Evolutionary conservation across 2,113 vertebrate species (phyloP), one percentile per base, ranked within the genome.

Genomic region (Patagioenas fasciata): DNA sequence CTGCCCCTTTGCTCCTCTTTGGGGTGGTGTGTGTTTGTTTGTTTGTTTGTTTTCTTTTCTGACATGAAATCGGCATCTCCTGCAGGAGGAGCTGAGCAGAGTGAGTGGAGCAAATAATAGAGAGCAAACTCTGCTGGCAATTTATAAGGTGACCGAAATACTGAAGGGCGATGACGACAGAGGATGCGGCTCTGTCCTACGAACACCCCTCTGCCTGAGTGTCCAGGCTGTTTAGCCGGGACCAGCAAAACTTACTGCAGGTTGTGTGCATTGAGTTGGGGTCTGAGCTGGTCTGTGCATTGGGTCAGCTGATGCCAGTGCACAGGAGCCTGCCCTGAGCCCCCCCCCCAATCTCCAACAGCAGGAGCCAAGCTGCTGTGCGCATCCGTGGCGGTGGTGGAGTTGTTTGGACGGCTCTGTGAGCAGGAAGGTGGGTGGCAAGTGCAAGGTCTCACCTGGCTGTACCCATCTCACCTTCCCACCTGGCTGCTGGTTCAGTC

Each of bases 301-400:
- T 34, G 60, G 34, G 53, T 7, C n/a, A 36, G 34, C n/a, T 60
- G 19, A 2, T 58, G 64, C 26, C 53, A 40, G 21, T 3, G 31
- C 57, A 4, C 36, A 15, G 54, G 17, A 57, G 10, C 2, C 25
- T 48, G 47, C 17, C 77, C 53, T 0, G 4, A 62, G 25, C 8
- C 23, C 28, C 6, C n/a, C n/a, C 26, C 13, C 44, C 1, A 0
- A 13, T 61, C 51, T 34, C 51, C 0, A 0, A 15, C 11, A 38
- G 77, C 47, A 38, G 42, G 66, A 25, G 36, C 19, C 29, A 9
- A 26, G 47, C 32, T 69, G 53, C 60, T 21, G 11, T 3, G 57
- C 15, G 19, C 65, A 24, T 69, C 65, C 2, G 1, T 42, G 31
- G 60, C 1, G 38, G 54, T 75, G 86, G 44, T 29, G 80, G 61